A percentile compares a stretch with the other conserved stretches of the same genome.
Evolutionary conservation across 2,113 vertebrate genomes (phyloP).

Genomic region (Muntiacus muntjak): DNA sequence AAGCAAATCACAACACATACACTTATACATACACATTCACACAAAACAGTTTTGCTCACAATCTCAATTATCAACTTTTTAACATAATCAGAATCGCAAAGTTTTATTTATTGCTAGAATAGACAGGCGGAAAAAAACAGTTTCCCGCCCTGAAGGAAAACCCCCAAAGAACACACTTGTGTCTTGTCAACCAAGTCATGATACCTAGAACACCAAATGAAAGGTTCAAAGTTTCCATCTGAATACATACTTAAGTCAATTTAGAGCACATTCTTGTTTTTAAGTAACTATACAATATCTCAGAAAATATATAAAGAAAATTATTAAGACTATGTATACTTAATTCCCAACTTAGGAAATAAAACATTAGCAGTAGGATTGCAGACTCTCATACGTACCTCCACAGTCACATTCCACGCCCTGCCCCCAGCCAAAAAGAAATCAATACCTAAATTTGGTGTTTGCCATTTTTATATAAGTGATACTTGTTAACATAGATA

Average conservation of each 20-base stretch:
- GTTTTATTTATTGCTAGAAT: conserved; percentile 35
- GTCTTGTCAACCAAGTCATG: conserved; percentile 27
- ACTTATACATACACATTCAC: neutral
- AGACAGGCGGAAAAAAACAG: neutral
- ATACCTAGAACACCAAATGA: conserved; percentile 37
- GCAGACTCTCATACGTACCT: neutral
- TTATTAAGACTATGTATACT: neutral
- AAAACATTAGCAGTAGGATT: neutral
- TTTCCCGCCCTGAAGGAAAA: conserved; percentile 53
- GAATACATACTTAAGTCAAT: conserved; percentile 47
- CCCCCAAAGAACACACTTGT: conserved; percentile 49
- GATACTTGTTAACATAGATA: neutral
- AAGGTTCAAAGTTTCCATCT: conserved; percentile 44
- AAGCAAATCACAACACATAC: conserved; percentile 50
- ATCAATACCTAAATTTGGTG: neutral
- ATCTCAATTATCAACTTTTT: conserved; percentile 23
- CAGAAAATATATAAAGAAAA: conserved; percentile 38
- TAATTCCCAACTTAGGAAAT: neutral
- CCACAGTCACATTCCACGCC: neutral
- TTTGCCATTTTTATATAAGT: neutral
- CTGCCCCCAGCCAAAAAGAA: neutral
- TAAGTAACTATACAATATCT: neutral
- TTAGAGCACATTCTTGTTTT: neutral
- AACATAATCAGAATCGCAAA: conserved; percentile 27
- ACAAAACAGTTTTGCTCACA: conserved; percentile 31